phyloP scores from a whole-genome alignment of 1,140 invertebrate genomes.

The Coelopa frigida region DNA sequence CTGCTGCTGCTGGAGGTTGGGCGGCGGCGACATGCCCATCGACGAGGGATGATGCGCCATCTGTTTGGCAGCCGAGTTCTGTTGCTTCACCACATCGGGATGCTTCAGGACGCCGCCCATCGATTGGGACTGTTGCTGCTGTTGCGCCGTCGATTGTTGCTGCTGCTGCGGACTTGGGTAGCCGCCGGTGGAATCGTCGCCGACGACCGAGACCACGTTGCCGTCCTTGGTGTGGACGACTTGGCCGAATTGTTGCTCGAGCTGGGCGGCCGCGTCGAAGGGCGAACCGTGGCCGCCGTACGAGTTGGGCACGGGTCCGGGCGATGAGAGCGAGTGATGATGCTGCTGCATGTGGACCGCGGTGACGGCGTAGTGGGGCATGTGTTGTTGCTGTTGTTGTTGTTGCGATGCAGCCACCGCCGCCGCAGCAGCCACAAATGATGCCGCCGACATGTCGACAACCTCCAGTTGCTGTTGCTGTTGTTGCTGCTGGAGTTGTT shows the following conservation, averaged over 20 bases:
- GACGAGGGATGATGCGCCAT: constrained; percentile 19
- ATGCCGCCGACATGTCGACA: constrained; percentile 50
- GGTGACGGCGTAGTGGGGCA: constrained; percentile 34
- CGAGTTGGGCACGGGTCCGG: constrained; percentile 18
- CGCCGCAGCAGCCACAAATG: constrained; percentile 51
- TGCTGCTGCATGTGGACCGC: constrained; percentile 28
- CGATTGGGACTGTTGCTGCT: constrained; percentile 20
- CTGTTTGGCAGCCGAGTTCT: constrained; percentile 15
- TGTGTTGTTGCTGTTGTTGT: constrained; percentile 46
- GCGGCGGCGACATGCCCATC: constrained; percentile 41
- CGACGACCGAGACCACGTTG: constrained; percentile 8
- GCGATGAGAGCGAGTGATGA: constrained; percentile 35
- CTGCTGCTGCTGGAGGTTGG: constrained; percentile 42
- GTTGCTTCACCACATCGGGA: constrained; percentile 16
- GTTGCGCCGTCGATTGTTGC: constrained; percentile 20
- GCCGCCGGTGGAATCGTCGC: constrained; percentile 20
- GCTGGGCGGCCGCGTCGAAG: constrained; percentile 26
- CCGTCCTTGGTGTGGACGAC: constrained; percentile 22
- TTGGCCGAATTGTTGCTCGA: constrained; percentile 38
- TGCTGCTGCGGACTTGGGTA: constrained; percentile 41
- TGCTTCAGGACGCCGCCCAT: constrained; percentile 19
- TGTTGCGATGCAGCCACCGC: constrained; percentile 48
- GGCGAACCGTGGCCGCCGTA: constrained; percentile 31
- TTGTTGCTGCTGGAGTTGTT: constrained; percentile 48
- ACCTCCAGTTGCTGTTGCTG: constrained; percentile 23